Conservation (phyloP, 2,113 vertebrate species). For the Cyrtonyx montezumae region DNA sequence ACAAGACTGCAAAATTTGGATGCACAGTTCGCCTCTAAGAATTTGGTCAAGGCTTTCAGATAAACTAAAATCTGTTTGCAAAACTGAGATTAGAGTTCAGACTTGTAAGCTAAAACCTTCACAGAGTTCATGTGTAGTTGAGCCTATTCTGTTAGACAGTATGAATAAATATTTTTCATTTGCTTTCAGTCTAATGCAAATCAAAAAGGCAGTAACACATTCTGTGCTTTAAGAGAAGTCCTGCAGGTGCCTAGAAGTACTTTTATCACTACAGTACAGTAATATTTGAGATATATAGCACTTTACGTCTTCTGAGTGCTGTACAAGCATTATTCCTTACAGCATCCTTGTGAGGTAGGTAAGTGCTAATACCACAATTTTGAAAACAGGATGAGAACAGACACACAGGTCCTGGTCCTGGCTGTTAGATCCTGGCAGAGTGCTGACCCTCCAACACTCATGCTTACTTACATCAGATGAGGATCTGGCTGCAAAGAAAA, state of each 20-base stretch:
- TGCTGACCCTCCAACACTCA: neutral
- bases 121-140: neutral
- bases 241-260: neutral
- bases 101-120: neutral
- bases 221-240: neutral
- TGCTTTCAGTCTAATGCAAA: neutral
- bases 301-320: neutral
- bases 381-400: neutral
- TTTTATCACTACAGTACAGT: neutral
- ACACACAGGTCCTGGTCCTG: neutral
- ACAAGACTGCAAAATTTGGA: neutral
- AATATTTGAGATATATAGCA: neutral
- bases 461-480: neutral
- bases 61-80: neutral
- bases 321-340: slow-evolving; percentile 13
- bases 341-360: neutral
- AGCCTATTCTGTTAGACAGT: neutral
- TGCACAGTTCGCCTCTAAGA: neutral
- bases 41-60: slow-evolving; percentile 11
- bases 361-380: neutral
- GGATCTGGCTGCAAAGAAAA: neutral
- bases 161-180: slow-evolving; percentile 23
- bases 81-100: slow-evolving; percentile 3
- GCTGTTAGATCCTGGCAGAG: neutral
- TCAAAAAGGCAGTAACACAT: neutral